These are phyloP conservation scores for Lordiphosa mommai DNA, from an alignment of 1,140 invertebrate species.

Conservation along the genomic window DNA sequence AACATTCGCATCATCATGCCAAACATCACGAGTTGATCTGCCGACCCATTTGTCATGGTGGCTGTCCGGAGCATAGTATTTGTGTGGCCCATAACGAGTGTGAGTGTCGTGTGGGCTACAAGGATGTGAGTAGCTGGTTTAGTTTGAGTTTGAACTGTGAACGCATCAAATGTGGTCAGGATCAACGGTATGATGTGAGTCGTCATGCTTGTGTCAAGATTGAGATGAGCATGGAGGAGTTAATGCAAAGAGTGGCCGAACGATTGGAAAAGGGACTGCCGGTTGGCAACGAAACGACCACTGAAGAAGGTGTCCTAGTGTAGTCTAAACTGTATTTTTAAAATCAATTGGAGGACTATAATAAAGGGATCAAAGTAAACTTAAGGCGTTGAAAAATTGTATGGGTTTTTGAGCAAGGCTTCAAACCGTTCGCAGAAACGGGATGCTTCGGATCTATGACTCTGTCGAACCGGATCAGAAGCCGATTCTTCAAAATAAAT, in stretches of 20 bases:
- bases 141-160: conserved; percentile 49
- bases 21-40: conserved; percentile 53
- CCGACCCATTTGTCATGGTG: conserved; percentile 60
- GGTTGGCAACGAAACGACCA: conserved; percentile 9
- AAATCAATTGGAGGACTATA: too few species aligned
- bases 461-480: too few species aligned
- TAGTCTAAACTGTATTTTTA: too few species aligned
- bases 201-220: conserved; percentile 55
- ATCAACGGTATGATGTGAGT: conserved; percentile 58
- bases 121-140: conserved; percentile 67
- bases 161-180: conserved; percentile 57
- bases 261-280: conserved; percentile 51
- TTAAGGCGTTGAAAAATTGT: too few species aligned
- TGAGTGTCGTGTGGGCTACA: conserved; percentile 57
- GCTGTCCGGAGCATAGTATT: conserved; percentile 62
- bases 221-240: conserved; percentile 74
- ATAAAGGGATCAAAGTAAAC: too few species aligned
- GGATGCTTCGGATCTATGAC: too few species aligned
- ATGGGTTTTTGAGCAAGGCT: too few species aligned
- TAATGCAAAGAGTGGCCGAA: conserved; percentile 66
- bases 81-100: conserved; percentile 67
- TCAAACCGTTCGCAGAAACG: too few species aligned
- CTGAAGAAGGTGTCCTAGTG: not conserved
- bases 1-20: conserved; percentile 63
- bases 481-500: too few species aligned